Evolutionary conservation across 2,888 invertebrate genomes (phyloP), one percentile per base, ranked within the genome.

Genomic region (Euplagia quadripunctaria): DNA sequence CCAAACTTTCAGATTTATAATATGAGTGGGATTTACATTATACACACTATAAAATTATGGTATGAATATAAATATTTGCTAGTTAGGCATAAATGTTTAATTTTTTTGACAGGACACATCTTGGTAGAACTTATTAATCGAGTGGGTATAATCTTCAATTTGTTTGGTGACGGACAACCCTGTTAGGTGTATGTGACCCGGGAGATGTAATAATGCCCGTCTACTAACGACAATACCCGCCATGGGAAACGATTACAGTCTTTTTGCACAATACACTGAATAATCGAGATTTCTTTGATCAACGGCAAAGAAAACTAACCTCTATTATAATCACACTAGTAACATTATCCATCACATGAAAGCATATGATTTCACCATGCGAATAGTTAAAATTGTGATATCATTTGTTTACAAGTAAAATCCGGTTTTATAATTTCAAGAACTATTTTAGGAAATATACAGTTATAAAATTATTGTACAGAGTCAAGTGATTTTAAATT

Each of bases 231-330:
- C 82, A 85, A 84, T 82, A 81, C 78, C 73, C 79, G 77, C 79
- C 78, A 85, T 85, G 86, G 84, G 85, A 86, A 85, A 73, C 72
- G 78, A 81, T 84, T 78, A 84, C 80, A 84, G 75, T 79, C 78
- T 85, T 83, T 85, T 82, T 85, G 76, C 85, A 84, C 83, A 83
- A 85, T 81, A 85, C 77, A 77, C 78, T 72, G 80, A 74, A 80
- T 83, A 75, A 77, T 76, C 77, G 70, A 78, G 82, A 79, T 80
- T 85, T 81, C 79, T 81, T 81, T 68, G 80, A 43, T 41, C 72
- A 14, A 16, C 16, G 43, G 71, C 77, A 78, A 72, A 69, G 77
- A 9, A 84, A 80, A 76, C 67, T 76, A 73, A 74, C 31, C 77
- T 70, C 67, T 81, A 80, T 74, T 61, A 64, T 72, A 14, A 46